Evolutionary conservation across 2,113 vertebrate genomes (phyloP), one percentile per base, ranked within the genome.

Genomic region (Corydoras sp.): DNA sequence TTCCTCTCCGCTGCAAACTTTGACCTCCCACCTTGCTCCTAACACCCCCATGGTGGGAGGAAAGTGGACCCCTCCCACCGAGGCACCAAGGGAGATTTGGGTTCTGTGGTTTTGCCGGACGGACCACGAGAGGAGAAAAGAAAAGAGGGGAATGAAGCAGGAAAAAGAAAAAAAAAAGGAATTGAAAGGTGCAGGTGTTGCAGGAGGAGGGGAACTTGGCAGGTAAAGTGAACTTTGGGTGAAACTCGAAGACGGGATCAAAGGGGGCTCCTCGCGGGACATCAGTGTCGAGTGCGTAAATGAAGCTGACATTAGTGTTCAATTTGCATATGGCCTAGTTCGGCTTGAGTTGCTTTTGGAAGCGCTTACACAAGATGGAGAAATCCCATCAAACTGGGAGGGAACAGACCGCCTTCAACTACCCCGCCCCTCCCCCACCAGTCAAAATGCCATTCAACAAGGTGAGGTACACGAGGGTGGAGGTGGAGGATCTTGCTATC

Each of bases 1-100:
- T 99, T 98, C 96, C 96, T 96, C 89, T 89, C 86, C 87, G 85
- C 89, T 83, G 86, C 89, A 90, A 95, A 93, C 94, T 91, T 88
- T 96, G 93, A 96, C 95, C 94, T 91, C 92, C 91, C 84, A 35
- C 31, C 89, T 91, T 91, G 93, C 92, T 91, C 89, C 92, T 86
- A 90, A 94, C 92, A 89, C 94, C 91, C 89, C 91, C 84, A 91
- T 90, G 11, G 93, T 61, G 55, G 72, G 64, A 49, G 53, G 50
- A 62, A 94, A 93, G 92, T 89, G 91, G 94, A 93, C 92, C 92
- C 90, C 93, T 89, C 86, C 86, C 86, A 92, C 90, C 83, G 86
- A 88, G 89, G 83, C 86, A 84, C 88, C 81, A 83, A 90, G 87
- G 85, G 88, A 90, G 89, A 92, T 92, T 92, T 92, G 90, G 89